Base-by-base conservation (phyloP, 2,113 vertebrate species). In the Romanogobio albipinnatus region DNA sequence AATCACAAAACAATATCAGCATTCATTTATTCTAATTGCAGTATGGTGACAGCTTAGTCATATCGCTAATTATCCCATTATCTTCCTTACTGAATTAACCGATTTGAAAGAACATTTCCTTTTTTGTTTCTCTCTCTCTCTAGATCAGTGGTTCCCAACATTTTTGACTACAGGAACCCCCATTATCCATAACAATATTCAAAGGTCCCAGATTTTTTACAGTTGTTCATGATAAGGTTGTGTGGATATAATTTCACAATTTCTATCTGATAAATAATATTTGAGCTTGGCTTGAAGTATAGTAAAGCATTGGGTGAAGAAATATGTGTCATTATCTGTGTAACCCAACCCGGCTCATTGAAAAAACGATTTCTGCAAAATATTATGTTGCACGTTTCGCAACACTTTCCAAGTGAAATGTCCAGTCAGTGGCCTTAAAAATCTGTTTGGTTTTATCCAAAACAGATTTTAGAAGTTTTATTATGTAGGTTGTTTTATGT, bases 1-100 rank as follows among this genome's bases (percentile, higher is more conserved):
- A 36, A 77, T 61, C 39, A 39, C 58, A 61, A 26, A 79, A 62
- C 76, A 45, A 62, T 45, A 45, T 62, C 56, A 79, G 39, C 22
- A 24, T 79, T 79, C 36, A 61, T 79, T 45, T 36, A 76, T 84
- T 86, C 49, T 86, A 86, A 87, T 89, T 91, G 85, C 33, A 43
- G 33, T 79, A 45, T 6, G 58, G 56, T 79, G 76, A 62, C 58
- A 45, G 58, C 58, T 79, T 45, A 79, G 22, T 79, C 58, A 61
- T 26, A 62, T 79, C 13, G 5, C 33, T 77, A 59, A 58, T 59
- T 77, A 77, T 79, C 22, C n/a, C 14, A 79, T 79, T 61, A 45
- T 62, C 11, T 61, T 49, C 9, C 4, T 24, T 26, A 58, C 51
- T 58, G 75, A 9, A 77, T 56, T n/a, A 77, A 36, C 51, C 5